phyloP scores from a whole-genome alignment of 2,888 invertebrate species.

The Fabriciana adippe region DNA sequence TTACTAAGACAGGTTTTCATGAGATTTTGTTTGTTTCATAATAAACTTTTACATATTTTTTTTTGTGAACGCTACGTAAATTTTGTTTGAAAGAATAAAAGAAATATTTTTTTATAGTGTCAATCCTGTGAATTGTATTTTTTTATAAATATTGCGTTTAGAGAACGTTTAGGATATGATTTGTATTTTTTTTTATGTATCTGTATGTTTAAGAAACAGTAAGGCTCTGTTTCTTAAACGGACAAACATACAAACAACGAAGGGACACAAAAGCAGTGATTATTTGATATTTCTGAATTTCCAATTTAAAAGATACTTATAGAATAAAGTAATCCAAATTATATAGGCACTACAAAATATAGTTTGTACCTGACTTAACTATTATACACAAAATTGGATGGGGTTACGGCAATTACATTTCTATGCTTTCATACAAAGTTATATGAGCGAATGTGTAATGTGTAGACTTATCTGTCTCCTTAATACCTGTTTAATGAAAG shows the following conservation, averaged over 20 bases:
- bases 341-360: too few species aligned
- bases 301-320: not conserved
- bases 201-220: too few species aligned
- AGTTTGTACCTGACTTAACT: too few species aligned
- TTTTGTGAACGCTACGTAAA: not conserved
- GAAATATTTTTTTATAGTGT: not conserved
- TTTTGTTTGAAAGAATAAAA: not conserved
- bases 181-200: too few species aligned
- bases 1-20: conserved; percentile 56
- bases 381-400: conserved; percentile 57
- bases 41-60: not conserved
- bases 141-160: not conserved
- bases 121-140: not conserved
- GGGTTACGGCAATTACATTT: conserved; percentile 65
- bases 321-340: too few species aligned
- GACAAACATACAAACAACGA: too few species aligned
- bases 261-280: too few species aligned
- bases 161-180: too few species aligned
- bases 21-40: conserved; percentile 38
- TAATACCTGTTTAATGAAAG: conserved; percentile 81
- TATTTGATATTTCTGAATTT: too few species aligned
- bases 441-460: conserved; percentile 74
- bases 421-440: conserved; percentile 68
- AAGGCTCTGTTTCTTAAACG: too few species aligned
- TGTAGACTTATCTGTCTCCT: conserved; percentile 75